Evolutionary conservation across 2,113 vertebrate species (phyloP).

Genomic region (Edolisoma coerulescens): DNA sequence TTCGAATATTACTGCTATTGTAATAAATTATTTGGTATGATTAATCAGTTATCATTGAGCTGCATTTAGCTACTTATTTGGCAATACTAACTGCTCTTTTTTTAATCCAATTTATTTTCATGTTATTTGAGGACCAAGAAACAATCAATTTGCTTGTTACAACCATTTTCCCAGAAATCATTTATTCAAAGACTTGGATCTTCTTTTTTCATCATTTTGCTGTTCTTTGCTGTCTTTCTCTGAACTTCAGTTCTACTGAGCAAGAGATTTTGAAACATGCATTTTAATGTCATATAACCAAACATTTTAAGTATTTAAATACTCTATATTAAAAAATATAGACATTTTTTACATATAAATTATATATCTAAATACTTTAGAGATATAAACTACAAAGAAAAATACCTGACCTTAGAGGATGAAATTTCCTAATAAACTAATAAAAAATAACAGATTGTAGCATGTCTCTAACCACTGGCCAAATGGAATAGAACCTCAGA

Average conservation of each 20-base stretch:
- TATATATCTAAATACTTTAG: neutral
- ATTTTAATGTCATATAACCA: neutral
- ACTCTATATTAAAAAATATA: neutral
- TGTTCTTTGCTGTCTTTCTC: neutral
- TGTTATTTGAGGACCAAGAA: neutral
- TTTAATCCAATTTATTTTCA: neutral
- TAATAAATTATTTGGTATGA: neutral
- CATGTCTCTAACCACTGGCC: neutral
- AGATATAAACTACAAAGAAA: neutral
- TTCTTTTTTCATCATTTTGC: neutral
- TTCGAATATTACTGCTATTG: neutral
- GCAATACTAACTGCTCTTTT: neutral
- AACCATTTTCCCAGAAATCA: neutral
- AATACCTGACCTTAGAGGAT: neutral
- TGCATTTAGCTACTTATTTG: neutral
- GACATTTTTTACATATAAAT: neutral
- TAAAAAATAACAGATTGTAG: neutral
- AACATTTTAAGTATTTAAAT: neutral
- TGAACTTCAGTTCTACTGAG: neutral
- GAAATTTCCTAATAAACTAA: neutral
- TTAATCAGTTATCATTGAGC: slow-evolving; percentile 6
- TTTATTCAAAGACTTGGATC: neutral
- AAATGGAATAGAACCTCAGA: neutral
- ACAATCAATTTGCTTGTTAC: neutral
- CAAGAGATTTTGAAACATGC: neutral